Conservation (phyloP, 2,113 vertebrate genomes). For the Ranitomeya imitator region DNA sequence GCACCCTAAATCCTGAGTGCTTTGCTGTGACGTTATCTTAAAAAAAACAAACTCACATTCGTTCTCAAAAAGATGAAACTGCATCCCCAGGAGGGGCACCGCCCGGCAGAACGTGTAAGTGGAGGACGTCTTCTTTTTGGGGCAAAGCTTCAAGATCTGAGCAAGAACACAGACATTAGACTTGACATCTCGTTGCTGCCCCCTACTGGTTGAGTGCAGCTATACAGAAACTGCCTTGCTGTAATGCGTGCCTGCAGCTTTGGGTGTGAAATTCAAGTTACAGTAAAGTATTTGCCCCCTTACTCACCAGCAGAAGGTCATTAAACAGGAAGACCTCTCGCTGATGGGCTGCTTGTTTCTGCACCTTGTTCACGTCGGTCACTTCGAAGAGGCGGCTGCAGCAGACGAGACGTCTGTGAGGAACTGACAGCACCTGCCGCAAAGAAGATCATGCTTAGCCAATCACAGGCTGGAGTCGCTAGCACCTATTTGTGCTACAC, state of each 20-base stretch:
- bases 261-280: not conserved
- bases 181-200: not conserved
- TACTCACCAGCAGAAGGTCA: conserved; percentile 91
- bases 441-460: not conserved
- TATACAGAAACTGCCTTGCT: not conserved
- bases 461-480: not conserved
- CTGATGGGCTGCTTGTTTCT: conserved; percentile 95
- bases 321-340: conserved; percentile 99
- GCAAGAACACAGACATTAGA: not conserved
- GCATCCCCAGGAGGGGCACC: conserved; percentile 91
- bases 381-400: conserved; percentile 98
- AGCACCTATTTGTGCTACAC: too few relatives aligned
- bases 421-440: conserved; percentile 89
- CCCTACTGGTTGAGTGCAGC: too few relatives aligned
- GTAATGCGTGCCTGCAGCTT: not conserved
- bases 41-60: conserved; percentile 81
- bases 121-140: conserved; percentile 96
- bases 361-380: conserved; percentile 91
- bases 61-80: conserved; percentile 96
- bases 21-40: too few relatives aligned
- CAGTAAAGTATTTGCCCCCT: not conserved
- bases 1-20: too few relatives aligned
- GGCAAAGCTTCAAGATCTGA: conserved; percentile 95
- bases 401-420: conserved; percentile 94
- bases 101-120: conserved; percentile 97